Conservation (phyloP, 2,888 invertebrate genomes). For the Meiosimyza platycephala region DNA sequence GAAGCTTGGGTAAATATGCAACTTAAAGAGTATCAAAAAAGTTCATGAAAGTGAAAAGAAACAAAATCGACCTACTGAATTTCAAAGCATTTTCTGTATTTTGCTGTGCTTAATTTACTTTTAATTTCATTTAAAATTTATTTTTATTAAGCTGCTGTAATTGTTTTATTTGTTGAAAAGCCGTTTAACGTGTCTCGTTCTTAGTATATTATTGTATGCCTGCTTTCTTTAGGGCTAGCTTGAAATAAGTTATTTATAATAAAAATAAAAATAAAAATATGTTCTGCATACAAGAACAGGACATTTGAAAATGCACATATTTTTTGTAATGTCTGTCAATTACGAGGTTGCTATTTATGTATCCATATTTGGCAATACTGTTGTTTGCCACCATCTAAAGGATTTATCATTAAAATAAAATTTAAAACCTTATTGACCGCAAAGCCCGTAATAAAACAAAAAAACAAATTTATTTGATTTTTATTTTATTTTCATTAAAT, state of each 20-base stretch:
- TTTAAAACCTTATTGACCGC: no score
- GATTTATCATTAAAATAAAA: no score
- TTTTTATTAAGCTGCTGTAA: conserved; percentile 24
- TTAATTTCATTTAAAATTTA: neutral
- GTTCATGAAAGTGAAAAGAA: conserved; percentile 31
- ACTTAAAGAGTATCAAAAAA: conserved; percentile 40
- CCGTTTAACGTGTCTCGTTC: conserved; percentile 16
- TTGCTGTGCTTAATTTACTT: no score
- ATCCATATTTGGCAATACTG: no score
- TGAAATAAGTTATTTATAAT: conserved; percentile 22
- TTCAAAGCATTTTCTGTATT: no score
- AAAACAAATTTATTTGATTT: no score
- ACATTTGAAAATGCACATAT: conserved; percentile 53
- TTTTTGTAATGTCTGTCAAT: conserved; percentile 44
- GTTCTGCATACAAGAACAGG: conserved; percentile 28
- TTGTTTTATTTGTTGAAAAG: conserved; percentile 24
- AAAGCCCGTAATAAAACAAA: no score
- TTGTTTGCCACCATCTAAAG: no score
- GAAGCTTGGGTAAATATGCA: conserved; percentile 91
- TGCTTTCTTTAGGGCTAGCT: conserved; percentile 28
- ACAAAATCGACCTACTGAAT: neutral
- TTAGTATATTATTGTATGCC: conserved; percentile 33
- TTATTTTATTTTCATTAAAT: no score
- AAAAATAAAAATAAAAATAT: conserved; percentile 15
- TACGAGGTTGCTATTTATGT: no score